phyloP scores from a whole-genome alignment of 2,113 vertebrate species.

The Grantiella picta region DNA sequence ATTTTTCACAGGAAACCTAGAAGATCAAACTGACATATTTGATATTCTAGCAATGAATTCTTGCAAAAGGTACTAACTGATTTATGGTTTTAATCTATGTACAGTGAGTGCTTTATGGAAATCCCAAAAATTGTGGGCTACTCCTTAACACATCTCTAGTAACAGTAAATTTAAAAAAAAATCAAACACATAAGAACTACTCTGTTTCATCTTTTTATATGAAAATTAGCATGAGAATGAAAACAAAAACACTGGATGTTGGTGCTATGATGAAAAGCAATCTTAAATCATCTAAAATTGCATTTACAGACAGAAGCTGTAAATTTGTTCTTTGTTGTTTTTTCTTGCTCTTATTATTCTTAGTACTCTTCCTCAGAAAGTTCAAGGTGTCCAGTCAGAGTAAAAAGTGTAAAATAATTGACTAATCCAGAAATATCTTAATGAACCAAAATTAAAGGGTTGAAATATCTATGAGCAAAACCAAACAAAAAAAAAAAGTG shows the following conservation, averaged over 20 bases:
- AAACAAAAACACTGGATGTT: neutral
- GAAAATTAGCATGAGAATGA: neutral
- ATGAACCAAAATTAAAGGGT: neutral
- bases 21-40: neutral
- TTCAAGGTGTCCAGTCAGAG: neutral
- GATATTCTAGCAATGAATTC: neutral
- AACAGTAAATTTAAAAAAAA: neutral
- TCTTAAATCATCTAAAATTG: neutral
- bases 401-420: neutral
- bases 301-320: neutral
- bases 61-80: neutral
- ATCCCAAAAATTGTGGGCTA: neutral
- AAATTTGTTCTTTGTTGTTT: neutral
- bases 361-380: neutral
- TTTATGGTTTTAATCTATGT: conserved; percentile 29
- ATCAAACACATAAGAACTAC: neutral
- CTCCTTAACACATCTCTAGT: neutral
- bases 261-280: neutral
- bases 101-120: neutral
- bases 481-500: neutral
- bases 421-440: neutral
- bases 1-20: neutral
- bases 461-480: neutral
- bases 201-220: neutral
- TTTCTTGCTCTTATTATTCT: neutral